Evolutionary conservation across 1,140 invertebrate species (phyloP).

Genomic region (Gerris buenoi): DNA sequence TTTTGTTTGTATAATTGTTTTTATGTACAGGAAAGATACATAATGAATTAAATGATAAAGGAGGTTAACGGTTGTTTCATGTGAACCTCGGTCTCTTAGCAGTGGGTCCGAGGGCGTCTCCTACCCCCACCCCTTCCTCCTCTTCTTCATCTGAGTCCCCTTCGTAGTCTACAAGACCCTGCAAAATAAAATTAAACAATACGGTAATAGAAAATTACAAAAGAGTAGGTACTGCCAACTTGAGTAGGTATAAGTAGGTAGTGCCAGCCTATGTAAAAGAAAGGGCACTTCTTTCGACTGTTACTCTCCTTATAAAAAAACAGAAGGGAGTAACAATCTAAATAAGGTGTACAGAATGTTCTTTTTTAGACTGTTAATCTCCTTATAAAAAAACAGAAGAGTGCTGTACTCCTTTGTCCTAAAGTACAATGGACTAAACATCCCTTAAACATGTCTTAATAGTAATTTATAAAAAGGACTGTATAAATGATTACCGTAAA

Average conservation of each 20-base stretch:
- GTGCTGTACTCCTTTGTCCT: too few relatives aligned
- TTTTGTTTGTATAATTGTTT: too few relatives aligned
- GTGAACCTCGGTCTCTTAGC: slow-evolving; percentile 19
- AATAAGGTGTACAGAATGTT: too few relatives aligned
- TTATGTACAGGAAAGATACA: neutral
- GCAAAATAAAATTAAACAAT: slow-evolving; percentile 17
- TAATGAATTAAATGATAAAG: neutral
- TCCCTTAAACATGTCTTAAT: neutral
- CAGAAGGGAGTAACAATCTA: too few relatives aligned
- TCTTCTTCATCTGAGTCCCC: slow-evolving; percentile 90
- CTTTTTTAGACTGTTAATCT: neutral
- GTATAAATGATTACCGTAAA: too few relatives aligned
- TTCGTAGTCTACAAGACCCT: slow-evolving; percentile 91
- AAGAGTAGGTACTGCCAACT: neutral
- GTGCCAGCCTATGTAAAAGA: neutral
- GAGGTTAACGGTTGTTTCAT: slow-evolving; percentile 9
- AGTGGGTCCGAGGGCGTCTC: slow-evolving; percentile 14
- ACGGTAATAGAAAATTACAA: neutral
- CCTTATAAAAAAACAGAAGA: neutral
- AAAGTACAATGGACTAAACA: too few relatives aligned
- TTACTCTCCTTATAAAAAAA: too few relatives aligned
- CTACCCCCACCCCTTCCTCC: slow-evolving; percentile 38
- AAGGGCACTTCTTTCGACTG: too few relatives aligned
- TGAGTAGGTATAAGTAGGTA: neutral
- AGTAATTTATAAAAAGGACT: neutral